These are phyloP conservation scores for Rhinoraja longicauda DNA, from an alignment of 2,797 vertebrate species.

Conservation along the genomic window DNA sequence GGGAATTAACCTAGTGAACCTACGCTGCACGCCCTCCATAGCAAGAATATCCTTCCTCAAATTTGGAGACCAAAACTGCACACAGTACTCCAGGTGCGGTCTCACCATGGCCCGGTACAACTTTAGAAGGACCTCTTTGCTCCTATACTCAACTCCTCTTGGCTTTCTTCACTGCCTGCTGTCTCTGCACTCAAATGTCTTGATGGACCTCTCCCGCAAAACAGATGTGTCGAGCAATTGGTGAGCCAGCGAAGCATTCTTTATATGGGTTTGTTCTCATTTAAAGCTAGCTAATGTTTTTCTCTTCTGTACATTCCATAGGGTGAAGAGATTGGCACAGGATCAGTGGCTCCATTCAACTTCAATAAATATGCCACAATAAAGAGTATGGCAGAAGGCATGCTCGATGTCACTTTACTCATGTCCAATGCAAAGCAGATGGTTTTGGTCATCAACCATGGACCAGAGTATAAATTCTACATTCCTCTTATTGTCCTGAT, in stretches of 20 bases:
- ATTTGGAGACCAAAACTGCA: too few species aligned
- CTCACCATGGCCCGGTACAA: too few species aligned
- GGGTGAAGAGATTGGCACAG: neutral
- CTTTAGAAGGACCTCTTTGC: too few species aligned
- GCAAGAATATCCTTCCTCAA: too few species aligned
- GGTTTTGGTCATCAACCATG: conserved; percentile 82
- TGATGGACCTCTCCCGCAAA: neutral
- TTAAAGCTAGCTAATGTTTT: neutral
- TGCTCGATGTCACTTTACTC: conserved; percentile 84
- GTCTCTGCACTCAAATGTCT: neutral
- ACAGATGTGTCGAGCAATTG: neutral
- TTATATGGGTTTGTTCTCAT: too few species aligned
- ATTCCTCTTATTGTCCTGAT: conserved; percentile 73
- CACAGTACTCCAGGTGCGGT: too few species aligned
- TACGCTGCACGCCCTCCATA: too few species aligned
- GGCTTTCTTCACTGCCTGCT: too few species aligned
- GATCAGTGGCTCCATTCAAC: conserved; percentile 53
- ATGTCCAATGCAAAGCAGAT: conserved; percentile 84
- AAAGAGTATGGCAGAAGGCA: conserved; percentile 84
- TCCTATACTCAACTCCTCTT: too few species aligned
- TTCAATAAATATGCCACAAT: conserved; percentile 88
- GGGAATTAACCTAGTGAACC: too few species aligned
- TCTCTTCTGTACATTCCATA: neutral
- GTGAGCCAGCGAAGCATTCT: neutral
- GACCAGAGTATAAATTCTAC: conserved; percentile 73